Conservation (phyloP, 2,113 vertebrate genomes). For the Sander vitreus region DNA sequence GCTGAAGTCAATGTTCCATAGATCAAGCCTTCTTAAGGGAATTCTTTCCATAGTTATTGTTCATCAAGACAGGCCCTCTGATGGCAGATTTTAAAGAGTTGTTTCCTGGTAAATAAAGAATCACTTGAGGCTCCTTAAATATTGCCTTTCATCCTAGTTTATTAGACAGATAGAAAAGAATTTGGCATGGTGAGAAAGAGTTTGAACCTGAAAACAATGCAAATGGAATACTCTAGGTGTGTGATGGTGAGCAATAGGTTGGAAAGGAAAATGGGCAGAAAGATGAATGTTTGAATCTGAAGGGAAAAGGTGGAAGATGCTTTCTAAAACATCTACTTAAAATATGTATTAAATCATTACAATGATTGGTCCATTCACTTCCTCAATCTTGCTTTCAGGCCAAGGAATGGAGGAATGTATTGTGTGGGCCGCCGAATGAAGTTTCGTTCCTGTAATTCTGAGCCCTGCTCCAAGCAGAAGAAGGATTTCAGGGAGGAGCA, state of each 20-base stretch:
- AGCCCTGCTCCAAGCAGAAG: slow-evolving; percentile 93
- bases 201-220: slow-evolving; percentile 9
- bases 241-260: background rate
- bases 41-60: slow-evolving; percentile 70
- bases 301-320: background rate
- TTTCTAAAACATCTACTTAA: background rate
- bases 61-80: slow-evolving; percentile 41
- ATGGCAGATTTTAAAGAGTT: slow-evolving; percentile 21
- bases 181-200: background rate
- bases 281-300: background rate
- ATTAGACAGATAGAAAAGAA: slow-evolving; percentile 6
- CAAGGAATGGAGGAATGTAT: slow-evolving; percentile 94
- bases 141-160: slow-evolving; percentile 39
- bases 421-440: slow-evolving; percentile 97
- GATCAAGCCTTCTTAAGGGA: slow-evolving; percentile 59
- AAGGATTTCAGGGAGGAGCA: slow-evolving; percentile 97
- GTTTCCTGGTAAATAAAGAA: slow-evolving; percentile 41
- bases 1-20: slow-evolving; percentile 74
- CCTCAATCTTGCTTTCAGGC: slow-evolving; percentile 81
- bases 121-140: slow-evolving; percentile 11
- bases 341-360: background rate
- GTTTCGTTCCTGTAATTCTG: slow-evolving; percentile 97
- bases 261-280: background rate
- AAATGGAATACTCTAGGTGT: background rate
- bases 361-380: background rate